Conservation (phyloP, 1,140 invertebrate genomes). For the Acarapis woodi region DNA sequence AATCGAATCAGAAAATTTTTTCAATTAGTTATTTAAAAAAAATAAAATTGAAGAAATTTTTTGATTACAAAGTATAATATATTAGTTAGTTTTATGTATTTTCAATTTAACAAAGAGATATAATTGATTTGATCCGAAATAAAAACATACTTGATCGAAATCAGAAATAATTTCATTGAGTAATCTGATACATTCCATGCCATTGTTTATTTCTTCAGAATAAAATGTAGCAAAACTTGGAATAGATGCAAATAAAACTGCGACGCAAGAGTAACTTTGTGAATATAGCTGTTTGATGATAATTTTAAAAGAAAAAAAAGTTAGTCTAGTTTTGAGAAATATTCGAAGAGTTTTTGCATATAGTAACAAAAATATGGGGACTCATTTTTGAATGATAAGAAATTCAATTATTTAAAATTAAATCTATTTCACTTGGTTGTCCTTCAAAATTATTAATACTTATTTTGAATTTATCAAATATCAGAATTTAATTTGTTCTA, state of each 20-base stretch:
- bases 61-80: neutral
- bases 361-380: no score
- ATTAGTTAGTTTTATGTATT: neutral
- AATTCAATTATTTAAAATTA: no score
- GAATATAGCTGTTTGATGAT: constrained; percentile 94
- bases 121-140: neutral
- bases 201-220: constrained; percentile 84
- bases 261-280: constrained; percentile 64
- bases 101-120: neutral
- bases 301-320: constrained; percentile 4
- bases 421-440: no score
- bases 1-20: no score
- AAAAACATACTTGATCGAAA: constrained; percentile 23
- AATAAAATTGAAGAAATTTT: neutral
- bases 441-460: no score
- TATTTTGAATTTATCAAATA: no score
- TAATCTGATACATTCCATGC: constrained; percentile 82
- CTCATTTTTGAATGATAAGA: no score
- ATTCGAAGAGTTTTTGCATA: neutral
- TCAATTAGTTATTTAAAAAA: constrained; percentile 3
- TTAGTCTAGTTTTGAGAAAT: neutral
- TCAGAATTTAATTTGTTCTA: no score
- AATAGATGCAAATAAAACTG: constrained; percentile 89
- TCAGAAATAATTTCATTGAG: constrained; percentile 86
- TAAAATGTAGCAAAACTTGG: constrained; percentile 97